Base-by-base conservation (phyloP, 2,113 vertebrate genomes). In the Hippocampus mohnikei region DNA sequence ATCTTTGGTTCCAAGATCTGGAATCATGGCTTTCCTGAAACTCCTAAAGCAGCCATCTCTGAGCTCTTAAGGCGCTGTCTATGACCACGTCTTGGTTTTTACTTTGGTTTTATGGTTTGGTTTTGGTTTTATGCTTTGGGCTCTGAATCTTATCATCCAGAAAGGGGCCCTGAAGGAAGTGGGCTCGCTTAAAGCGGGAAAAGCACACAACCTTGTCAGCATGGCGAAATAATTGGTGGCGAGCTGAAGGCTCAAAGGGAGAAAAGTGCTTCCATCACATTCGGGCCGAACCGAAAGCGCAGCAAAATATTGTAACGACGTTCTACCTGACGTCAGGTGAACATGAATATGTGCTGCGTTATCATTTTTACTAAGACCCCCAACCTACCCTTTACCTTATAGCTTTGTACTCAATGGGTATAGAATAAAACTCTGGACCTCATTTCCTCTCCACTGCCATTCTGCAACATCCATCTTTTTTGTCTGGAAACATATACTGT, bases 221-320 rank as follows among this genome's bases (percentile, higher is more conserved):
- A 65, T 65, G 74, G 56, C 69, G 72, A 76, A 81, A 81, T 82
- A 87, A 85, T 84, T 81, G 75, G 82, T 23, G 73, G 73, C 67
- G 29, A 83, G 80, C 81, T 87, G 84, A 77, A 82, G 78, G 84
- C 79, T 81, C 70, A 68, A 27, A 77, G 73, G 85, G 78, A 83
- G 75, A 84, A 89, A 90, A 88, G 53, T 87, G 88, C 85, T 88
- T 89, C 81, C 84, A 83, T 53, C 71, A 84, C 79, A 56, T 81
- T 87, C 75, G 81, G 74, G 68, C 82, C 29, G 68, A 87, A 90
- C 85, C 70, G 71, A 86, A 67, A 88, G 82, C 81, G n/a, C 88
- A 88, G 88, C 88, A 90, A 70, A 64, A 84, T 88, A 87, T 88
- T 89, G 69, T 87, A 88, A 89, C 85, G 78, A 79, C 74, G 83